Evolutionary conservation across 2,888 invertebrate species (phyloP), one percentile per base, ranked within the genome.

Genomic region (Chironomus riparius): DNA sequence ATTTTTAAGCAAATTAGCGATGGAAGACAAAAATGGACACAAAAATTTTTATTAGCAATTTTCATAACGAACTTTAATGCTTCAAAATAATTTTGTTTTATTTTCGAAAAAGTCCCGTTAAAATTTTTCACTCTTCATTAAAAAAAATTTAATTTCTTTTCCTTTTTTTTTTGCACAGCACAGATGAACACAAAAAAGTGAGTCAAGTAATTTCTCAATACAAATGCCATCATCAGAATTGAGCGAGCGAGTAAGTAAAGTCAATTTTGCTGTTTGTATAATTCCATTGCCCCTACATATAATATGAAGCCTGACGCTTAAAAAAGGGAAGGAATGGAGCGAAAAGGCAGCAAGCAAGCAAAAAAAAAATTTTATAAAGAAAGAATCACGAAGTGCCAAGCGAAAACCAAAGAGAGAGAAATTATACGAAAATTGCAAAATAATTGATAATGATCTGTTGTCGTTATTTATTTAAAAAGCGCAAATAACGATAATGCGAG

Each of bases 371-470:
- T 38, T 7, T 38, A 38, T 38, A 65, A 65, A 22, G 24, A 65
- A 65, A 24, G 65, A 65, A 65, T 65, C 65, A 65, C 65, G 65
- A 65, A 65, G 65, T 65, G 65, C 65, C 65, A 65, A 65, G 65
- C 65, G 22, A 73, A 61, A 73, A 62, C 61, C 72, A 73, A 73
- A 56, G 38, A 61, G 72, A 73, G 72, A 73, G 62, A 62, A 73
- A 73, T 73, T 73, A 73, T 73, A 73, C 72, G 62, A 73, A 47
- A 73, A 61, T 73, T 73, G 72, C 72, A 73, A 47, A 73, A 73
- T 73, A 73, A 73, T 73, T 73, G 72, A 73, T 73, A 73, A 62
- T 73, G 72, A 73, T 73, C 72, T 73, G 47, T 70, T 48, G 72
- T 73, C 72, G 72, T 73, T 71, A 71, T 71, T 73, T 73, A 73